Evolutionary conservation across 2,113 vertebrate genomes (phyloP), one percentile per base, ranked within the genome.

Genomic region (Barnardius zonarius): DNA sequence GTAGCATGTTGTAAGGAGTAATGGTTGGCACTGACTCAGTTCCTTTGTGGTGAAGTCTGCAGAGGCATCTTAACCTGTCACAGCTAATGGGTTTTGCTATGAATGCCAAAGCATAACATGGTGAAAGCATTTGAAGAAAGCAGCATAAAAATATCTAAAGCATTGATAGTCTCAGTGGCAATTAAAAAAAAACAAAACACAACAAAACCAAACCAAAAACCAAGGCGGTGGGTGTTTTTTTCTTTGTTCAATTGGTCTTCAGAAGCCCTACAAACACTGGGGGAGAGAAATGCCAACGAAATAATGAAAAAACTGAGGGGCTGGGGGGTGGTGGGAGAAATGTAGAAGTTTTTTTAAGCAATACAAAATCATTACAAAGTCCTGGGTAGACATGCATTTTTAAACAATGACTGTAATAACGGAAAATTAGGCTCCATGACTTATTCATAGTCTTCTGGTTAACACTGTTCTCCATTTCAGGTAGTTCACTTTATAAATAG

Each of bases 371-470:
- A 97, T 98, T 98, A 97, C 93, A 74, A 81, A 90, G 95, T 97
- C 94, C 95, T 96, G 95, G 78, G 95, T 93, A 98, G 97, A 89
- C 97, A 97, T 98, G 92, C 96, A 97, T 98, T 98, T 98, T 98
- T 97, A 98, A 98, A 98, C 97, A 97, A 98, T 75, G 96, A 92
- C 95, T 97, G 91, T 98, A 95, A 98, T 98, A 98, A 98, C 13
- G 49, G 98, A 98, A 98, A 98, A 98, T 98, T 98, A 98, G 97
- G 94, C 83, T 91, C 96, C 94, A 98, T 98, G 83, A 98, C 91
- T 98, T 97, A 98, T 98, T 98, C 94, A 98, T 98, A 86, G 96
- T 94, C 95, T 98, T 94, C 97, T 97, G 97, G 96, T 97, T 98
- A 98, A 97, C 96, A 91, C 96, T 96, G 39, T 37, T 94, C 95